Percentiles rank a stretch among this genome's conserved stretches.
Conservation (phyloP, 1,140 invertebrate species). For the Trachelipus rathkii region DNA sequence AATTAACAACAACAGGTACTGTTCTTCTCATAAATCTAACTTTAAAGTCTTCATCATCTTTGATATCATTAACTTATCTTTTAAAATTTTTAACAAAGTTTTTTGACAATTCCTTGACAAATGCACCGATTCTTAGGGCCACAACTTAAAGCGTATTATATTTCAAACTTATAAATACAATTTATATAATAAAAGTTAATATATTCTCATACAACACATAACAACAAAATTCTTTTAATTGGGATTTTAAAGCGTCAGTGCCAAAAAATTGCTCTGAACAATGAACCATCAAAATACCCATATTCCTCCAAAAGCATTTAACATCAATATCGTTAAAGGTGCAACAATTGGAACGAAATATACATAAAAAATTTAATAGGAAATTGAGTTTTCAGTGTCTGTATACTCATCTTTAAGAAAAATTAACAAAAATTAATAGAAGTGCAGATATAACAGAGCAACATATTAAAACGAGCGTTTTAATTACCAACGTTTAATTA, state of each 20-base stretch:
- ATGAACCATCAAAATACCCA: neutral
- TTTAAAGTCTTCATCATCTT: constrained; percentile 45
- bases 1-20: constrained; percentile 46
- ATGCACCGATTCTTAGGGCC: neutral
- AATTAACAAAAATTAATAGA: too few relatives aligned
- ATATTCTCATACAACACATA: too few relatives aligned
- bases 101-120: neutral
- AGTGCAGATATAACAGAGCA: too few relatives aligned
- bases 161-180: too few relatives aligned
- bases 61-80: constrained; percentile 38
- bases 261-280: neutral
- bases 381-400: too few relatives aligned
- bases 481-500: too few relatives aligned
- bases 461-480: too few relatives aligned
- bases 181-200: too few relatives aligned
- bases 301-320: neutral
- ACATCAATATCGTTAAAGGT: neutral
- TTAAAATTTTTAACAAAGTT: neutral
- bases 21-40: constrained; percentile 41
- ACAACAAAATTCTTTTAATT: neutral
- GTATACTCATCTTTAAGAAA: too few relatives aligned
- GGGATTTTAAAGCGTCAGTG: neutral
- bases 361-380: neutral
- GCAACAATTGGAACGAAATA: neutral
- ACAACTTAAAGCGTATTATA: neutral